phyloP scores from a whole-genome alignment of 2,797 vertebrate species.

The Otolemur crassicaudatus region DNA sequence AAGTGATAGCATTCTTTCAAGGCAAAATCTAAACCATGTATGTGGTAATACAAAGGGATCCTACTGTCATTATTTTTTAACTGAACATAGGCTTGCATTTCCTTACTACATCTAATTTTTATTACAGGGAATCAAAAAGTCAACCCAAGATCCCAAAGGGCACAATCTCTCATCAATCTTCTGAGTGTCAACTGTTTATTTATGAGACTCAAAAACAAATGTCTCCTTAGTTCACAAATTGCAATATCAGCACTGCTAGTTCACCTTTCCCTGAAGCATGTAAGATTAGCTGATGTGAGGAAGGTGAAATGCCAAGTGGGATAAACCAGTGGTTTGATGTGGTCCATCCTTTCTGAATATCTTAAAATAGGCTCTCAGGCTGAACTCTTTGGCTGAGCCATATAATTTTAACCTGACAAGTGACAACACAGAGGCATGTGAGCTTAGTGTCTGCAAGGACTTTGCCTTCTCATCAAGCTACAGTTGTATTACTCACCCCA shows the following conservation, averaged over 20 bases:
- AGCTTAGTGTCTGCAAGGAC: not conserved
- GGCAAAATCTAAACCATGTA: not conserved
- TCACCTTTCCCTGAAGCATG: not conserved
- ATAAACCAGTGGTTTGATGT: not conserved
- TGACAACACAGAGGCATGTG: not conserved
- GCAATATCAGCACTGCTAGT: not conserved
- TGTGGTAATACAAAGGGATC: not conserved
- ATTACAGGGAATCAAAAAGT: slow-evolving; percentile 1
- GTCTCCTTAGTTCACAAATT: not conserved
- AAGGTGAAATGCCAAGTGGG: not conserved
- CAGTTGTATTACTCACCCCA: slow-evolving; percentile 90
- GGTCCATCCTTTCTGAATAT: not conserved
- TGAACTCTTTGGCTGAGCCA: not conserved
- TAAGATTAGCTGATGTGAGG: not conserved
- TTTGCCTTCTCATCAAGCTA: slow-evolving; percentile 47
- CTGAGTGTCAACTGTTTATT: not conserved
- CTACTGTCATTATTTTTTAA: slow-evolving; percentile 1
- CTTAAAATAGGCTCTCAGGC: slow-evolving; percentile 49
- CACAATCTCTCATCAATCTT: not conserved
- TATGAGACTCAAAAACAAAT: not conserved
- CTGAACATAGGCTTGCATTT: not conserved
- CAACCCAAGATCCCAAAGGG: not conserved
- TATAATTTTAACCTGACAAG: not conserved
- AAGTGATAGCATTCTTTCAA: not conserved
- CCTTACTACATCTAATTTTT: not conserved